Evolutionary conservation across 2,797 vertebrate genomes (phyloP).

Genomic region (Acanthis flammea): DNA sequence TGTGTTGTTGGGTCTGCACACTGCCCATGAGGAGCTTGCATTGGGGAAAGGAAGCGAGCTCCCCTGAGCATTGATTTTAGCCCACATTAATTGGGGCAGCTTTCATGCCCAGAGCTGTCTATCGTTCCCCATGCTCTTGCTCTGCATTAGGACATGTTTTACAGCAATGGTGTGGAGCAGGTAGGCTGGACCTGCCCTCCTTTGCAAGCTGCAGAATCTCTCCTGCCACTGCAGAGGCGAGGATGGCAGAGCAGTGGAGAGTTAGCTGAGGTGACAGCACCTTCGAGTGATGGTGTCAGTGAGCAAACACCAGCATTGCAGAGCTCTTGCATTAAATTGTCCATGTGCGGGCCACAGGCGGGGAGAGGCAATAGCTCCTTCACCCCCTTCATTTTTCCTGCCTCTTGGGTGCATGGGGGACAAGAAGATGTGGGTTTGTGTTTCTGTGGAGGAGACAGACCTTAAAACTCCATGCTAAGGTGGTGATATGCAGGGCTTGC

Average conservation of each 20-base stretch:
- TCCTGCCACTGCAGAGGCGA: neutral
- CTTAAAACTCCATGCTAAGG: neutral
- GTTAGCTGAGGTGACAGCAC: neutral
- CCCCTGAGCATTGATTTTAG: neutral
- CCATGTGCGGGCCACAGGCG: accelerated
- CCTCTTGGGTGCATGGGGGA: neutral
- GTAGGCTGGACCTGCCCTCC: neutral
- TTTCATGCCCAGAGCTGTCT: neutral
- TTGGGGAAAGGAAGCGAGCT: neutral
- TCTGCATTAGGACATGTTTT: neutral
- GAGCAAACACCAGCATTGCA: neutral
- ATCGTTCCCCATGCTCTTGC: accelerated
- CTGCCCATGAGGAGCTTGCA: neutral
- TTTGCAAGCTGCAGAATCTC: neutral
- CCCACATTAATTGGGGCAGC: neutral
- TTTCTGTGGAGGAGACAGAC: neutral
- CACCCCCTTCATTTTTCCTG: accelerated
- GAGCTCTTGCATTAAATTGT: neutral
- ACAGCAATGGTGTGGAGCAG: neutral
- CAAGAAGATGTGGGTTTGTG: neutral
- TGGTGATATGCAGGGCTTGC: neutral
- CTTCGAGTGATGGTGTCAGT: neutral
- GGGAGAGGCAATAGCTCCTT: neutral
- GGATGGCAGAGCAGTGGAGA: neutral
- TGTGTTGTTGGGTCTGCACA: accelerated